Evolutionary conservation across 1,140 invertebrate genomes (phyloP), one percentile per base, ranked within the genome.

Genomic region (Aleiodes sp.): DNA sequence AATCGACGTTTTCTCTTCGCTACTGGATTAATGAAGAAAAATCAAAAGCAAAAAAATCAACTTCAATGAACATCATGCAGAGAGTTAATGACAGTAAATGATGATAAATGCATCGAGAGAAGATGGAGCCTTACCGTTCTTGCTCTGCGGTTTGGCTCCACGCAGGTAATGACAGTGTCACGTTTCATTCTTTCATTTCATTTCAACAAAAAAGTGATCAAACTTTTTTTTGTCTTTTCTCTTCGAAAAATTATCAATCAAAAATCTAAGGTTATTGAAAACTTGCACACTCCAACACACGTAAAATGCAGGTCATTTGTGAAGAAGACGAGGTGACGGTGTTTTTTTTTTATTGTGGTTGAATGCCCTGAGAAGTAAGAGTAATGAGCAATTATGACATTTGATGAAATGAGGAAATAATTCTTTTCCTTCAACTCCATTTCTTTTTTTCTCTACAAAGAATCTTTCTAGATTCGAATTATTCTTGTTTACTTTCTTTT

Each of bases 101-200:
- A 64, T 63, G 29, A 26, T 8, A 41, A 29, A 29, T 37, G 21
- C 9, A 33, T 56, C 19, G 21, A 41, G 59, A 56, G 52, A 26
- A 41, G 21, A 56, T 64, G 65, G 74, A 73, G 75, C 75, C 75
- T 84, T 82, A 84, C 84, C 80, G 82, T 85, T 82, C 81, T 78
- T 63, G 81, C 80, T 83, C 84, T 81, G 82, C 81, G 82, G 75
- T 82, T 84, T 76, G 80, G 76, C 76, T 85, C 84, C 76, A 82
- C 74, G 76, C 82, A 84, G 81, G 82, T 84, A 80, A 85, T 83
- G 73, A 85, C 78, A 76, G 84, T 85, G 74, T 84, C 82, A 76
- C 82, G 84, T 85, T 84, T 85, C 84, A 85, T 85, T 83, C 82
- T 85, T 79, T 83, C 81, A 84, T 84, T 78, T 84, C 77, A 84